These are phyloP conservation scores for Elgonia sp. DNA, from an alignment of 2,888 invertebrate genomes.

Conservation along the genomic window DNA sequence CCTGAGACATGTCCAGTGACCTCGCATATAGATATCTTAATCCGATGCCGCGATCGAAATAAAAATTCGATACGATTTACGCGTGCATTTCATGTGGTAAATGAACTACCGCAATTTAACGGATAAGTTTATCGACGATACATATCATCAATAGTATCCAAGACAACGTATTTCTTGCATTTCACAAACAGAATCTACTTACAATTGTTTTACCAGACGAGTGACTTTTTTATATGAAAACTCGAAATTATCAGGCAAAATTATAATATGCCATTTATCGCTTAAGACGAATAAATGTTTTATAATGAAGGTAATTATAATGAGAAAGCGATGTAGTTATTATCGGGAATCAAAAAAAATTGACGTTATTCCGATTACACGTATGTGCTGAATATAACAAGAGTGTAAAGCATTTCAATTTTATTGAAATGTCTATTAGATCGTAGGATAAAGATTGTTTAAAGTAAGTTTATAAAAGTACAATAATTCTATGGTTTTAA, in stretches of 20 bases:
- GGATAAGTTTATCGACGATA: slow-evolving; percentile 67
- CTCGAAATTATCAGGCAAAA: slow-evolving; percentile 40
- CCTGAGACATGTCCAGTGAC: slow-evolving; percentile 72
- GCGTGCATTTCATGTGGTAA: slow-evolving; percentile 69
- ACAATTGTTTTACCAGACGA: slow-evolving; percentile 35
- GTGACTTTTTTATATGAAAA: slow-evolving; percentile 18
- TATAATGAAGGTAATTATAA: slow-evolving; percentile 45
- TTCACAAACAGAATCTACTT: slow-evolving; percentile 47
- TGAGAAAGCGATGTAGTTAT: slow-evolving; percentile 30
- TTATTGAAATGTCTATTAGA: too few relatives aligned
- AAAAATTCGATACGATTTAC: slow-evolving; percentile 75
- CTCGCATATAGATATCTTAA: slow-evolving; percentile 77
- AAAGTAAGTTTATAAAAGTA: too few relatives aligned
- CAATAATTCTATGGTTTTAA: too few relatives aligned
- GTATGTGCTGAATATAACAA: neutral
- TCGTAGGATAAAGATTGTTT: too few relatives aligned
- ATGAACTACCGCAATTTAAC: slow-evolving; percentile 68
- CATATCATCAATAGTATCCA: slow-evolving; percentile 66
- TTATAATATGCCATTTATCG: slow-evolving; percentile 30
- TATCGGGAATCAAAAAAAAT: slow-evolving; percentile 1
- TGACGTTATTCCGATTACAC: slow-evolving; percentile 2
- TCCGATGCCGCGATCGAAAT: slow-evolving; percentile 75
- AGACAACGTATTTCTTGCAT: slow-evolving; percentile 45
- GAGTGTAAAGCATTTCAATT: too few relatives aligned
- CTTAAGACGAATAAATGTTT: slow-evolving; percentile 34